phyloP scores from a whole-genome alignment of 2,888 invertebrate species.

The Opisthograptis luteolata region DNA sequence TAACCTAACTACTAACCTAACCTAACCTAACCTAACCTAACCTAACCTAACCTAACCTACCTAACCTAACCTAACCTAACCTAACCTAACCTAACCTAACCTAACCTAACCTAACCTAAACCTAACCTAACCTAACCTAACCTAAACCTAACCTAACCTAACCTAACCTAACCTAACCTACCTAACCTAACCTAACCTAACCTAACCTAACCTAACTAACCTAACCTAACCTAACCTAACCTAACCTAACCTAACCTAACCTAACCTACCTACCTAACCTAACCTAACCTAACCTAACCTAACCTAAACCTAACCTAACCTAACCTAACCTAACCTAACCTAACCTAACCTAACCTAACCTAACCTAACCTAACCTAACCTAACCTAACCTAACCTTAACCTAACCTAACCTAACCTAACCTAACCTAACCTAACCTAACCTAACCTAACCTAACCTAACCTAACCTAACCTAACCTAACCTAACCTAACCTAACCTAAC shows the following conservation, averaged over 20 bases:
- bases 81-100: constrained; percentile 17
- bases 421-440: constrained; percentile 29
- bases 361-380: constrained; percentile 30
- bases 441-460: constrained; percentile 31
- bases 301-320: constrained; percentile 14
- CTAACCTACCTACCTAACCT: constrained; percentile 10
- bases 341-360: constrained; percentile 26
- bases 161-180: constrained; percentile 15
- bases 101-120: constrained; percentile 10
- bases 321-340: constrained; percentile 6
- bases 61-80: constrained; percentile 17
- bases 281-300: constrained; percentile 16
- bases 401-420: constrained; percentile 30
- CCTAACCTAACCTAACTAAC: constrained; percentile 15
- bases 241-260: constrained; percentile 15
- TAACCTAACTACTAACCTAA: constrained; percentile 16
- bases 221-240: constrained; percentile 16
- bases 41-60: constrained; percentile 17
- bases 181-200: constrained; percentile 16
- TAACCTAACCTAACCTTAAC: constrained; percentile 30
- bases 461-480: constrained; percentile 29
- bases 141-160: constrained; percentile 16
- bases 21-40: constrained; percentile 17
- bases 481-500: constrained; percentile 24
- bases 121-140: constrained; percentile 17